Evolutionary conservation across 2,888 invertebrate species (phyloP), one percentile per base, ranked within the genome.

Genomic region (Scaptomyza cyrtandrae): DNA sequence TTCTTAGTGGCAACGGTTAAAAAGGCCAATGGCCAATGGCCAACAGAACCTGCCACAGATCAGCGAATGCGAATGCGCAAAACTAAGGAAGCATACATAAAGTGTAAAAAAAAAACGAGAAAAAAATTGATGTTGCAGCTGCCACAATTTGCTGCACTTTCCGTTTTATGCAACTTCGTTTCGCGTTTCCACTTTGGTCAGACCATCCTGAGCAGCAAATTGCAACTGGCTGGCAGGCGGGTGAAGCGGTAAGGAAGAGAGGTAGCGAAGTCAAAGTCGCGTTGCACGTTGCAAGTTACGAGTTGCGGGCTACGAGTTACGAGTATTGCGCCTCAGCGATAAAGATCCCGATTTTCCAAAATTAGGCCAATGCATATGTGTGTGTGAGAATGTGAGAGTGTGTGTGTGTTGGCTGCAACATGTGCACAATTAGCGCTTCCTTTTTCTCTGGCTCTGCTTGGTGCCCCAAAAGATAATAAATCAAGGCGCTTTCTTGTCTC

Each of bases 61-160:
- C 72, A 19, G 52, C 65, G 65, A 76, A 59, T 50, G 50, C 64
- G 64, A 75, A 59, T 55, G 52, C 24, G 46, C 45, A 35, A 27
- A n/a, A 24, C 6, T 41, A 75, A 58, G 49, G 33, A 41, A 50
- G 54, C 27, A n/a, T 35, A 45, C 46, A 44, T 14, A 49, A 31
- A 29, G 52, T 33, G 49, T 65, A 9, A 41, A 37, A 39, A 48
- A 13, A 16, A 37, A 27, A 31, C 14, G 14, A 14, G 35, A 58
- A 59, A 70, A 71, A 65, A 60, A 58, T 61, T 46, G 61, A 73
- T 83, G 76, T 89, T 86, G 85, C 85, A 86, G 85, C 85, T 86
- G 85, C 88, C 88, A 88, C 89, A 86, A 89, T 89, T 86, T 89
- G 83, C 83, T 83, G 85, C 89, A 86, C 88, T 86, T 86, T 89